These are phyloP conservation scores for Penaeus monodon DNA, from an alignment of 2,888 invertebrate species.

Conservation along the genomic window DNA sequence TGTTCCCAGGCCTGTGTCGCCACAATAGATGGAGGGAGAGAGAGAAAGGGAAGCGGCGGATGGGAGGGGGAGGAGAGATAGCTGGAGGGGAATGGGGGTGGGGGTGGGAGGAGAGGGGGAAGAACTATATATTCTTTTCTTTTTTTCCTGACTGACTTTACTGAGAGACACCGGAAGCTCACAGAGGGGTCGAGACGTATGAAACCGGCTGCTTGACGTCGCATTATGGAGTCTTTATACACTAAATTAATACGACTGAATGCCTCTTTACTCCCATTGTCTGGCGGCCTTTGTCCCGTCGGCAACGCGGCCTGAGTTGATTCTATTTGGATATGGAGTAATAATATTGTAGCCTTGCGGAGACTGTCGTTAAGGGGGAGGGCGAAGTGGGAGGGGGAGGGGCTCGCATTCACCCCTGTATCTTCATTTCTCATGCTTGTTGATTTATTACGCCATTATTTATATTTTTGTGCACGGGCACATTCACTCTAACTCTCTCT, in stretches of 20 bases:
- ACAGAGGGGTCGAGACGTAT: conserved; percentile 8
- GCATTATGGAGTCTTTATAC: conserved; percentile 58
- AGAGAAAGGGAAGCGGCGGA: no score
- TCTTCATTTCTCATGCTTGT: background rate
- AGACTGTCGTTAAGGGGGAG: no score
- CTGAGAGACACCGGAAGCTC: conserved; percentile 36
- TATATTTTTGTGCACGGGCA: background rate
- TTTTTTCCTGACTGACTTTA: background rate
- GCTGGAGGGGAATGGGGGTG: background rate
- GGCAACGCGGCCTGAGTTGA: conserved; percentile 46
- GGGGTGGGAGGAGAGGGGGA: background rate
- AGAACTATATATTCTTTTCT: no score
- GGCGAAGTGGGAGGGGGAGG: no score
- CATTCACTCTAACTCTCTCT: background rate
- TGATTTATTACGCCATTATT: background rate
- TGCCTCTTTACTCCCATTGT: conserved; percentile 59
- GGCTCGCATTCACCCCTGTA: background rate
- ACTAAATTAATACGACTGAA: conserved; percentile 59
- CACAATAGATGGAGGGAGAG: conserved; percentile 31
- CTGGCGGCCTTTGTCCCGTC: conserved; percentile 34
- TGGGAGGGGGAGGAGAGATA: background rate
- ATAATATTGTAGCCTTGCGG: conserved; percentile 28
- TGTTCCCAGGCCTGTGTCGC: conserved; percentile 3
- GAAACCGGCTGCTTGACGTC: conserved; percentile 54
- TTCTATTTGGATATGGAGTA: conserved; percentile 46